Conservation (phyloP, 1,140 invertebrate species). For the Drosophila miranda region DNA sequence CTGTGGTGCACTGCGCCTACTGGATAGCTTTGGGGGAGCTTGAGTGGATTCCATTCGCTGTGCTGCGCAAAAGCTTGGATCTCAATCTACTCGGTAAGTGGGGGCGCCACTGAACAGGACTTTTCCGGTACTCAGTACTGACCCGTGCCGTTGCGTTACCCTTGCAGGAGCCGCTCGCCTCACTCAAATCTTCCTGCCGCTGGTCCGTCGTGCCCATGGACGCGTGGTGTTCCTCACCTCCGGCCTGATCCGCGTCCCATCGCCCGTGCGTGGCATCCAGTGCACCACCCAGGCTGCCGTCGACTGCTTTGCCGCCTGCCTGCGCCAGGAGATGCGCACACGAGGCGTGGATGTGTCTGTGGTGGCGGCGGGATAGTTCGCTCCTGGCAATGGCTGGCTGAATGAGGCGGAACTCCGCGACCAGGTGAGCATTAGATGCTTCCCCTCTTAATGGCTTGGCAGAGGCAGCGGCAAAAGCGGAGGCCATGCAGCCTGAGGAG, state of each 20-base stretch:
- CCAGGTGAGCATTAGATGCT: slow-evolving; percentile 83
- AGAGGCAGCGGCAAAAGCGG: no score
- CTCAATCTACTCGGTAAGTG: slow-evolving; percentile 88
- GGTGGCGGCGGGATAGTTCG: slow-evolving; percentile 92
- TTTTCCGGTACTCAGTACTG: not conserved
- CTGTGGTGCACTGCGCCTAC: slow-evolving; percentile 93
- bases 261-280: slow-evolving; percentile 90
- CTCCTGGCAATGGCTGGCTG: slow-evolving; percentile 89
- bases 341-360: slow-evolving; percentile 89
- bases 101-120: slow-evolving; percentile 18
- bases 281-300: slow-evolving; percentile 90
- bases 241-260: slow-evolving; percentile 89
- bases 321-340: slow-evolving; percentile 91
- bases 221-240: slow-evolving; percentile 87
- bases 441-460: slow-evolving; percentile 21
- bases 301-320: slow-evolving; percentile 90
- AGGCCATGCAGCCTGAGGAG: slow-evolving; percentile 17
- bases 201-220: slow-evolving; percentile 89
- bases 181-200: slow-evolving; percentile 90
- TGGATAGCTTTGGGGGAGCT: slow-evolving; percentile 94
- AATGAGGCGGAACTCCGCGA: slow-evolving; percentile 88
- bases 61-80: slow-evolving; percentile 89
- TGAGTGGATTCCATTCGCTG: slow-evolving; percentile 91
- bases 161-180: slow-evolving; percentile 86
- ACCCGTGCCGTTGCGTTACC: not conserved